These are phyloP conservation scores for Tapera naevia DNA, from an alignment of 2,797 vertebrate species.

Conservation along the genomic window DNA sequence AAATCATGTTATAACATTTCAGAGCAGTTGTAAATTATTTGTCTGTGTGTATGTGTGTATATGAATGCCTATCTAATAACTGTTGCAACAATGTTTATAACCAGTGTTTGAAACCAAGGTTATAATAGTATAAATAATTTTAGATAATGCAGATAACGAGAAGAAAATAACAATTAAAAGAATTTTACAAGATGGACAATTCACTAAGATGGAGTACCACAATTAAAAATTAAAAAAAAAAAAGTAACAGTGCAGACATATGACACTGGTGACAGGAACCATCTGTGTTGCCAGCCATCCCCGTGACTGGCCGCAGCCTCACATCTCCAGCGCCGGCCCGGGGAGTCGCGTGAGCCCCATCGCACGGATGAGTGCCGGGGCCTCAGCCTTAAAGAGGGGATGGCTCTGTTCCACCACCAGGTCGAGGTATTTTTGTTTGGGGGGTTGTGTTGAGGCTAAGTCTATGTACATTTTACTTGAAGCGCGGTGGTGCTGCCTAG, in stretches of 20 bases:
- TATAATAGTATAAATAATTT: slow-evolving; percentile 75
- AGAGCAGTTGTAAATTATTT: slow-evolving; percentile 37
- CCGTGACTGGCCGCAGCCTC: neutral
- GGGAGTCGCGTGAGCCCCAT: neutral
- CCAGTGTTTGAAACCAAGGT: slow-evolving; percentile 65
- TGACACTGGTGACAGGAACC: slow-evolving; percentile 65
- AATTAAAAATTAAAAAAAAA: slow-evolving; percentile 58
- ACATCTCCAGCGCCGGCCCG: neutral
- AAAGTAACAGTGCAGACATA: slow-evolving; percentile 59
- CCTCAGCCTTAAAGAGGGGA: neutral
- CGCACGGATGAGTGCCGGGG: neutral
- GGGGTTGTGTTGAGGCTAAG: neutral
- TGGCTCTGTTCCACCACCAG: neutral
- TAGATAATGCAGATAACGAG: slow-evolving; percentile 70
- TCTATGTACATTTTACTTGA: neutral
- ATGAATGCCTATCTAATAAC: slow-evolving; percentile 56
- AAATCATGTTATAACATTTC: slow-evolving; percentile 31
- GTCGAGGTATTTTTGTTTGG: neutral
- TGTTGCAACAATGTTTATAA: slow-evolving; percentile 68
- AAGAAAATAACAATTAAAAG: slow-evolving; percentile 75
- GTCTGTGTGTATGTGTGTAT: neutral
- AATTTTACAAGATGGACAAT: slow-evolving; percentile 72
- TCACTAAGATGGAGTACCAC: slow-evolving; percentile 72
- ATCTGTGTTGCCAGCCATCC: slow-evolving; percentile 63
- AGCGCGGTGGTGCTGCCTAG: neutral